Evolutionary conservation across 2,113 vertebrate species (phyloP).

Genomic region (Myxocyprinus asiaticus): DNA sequence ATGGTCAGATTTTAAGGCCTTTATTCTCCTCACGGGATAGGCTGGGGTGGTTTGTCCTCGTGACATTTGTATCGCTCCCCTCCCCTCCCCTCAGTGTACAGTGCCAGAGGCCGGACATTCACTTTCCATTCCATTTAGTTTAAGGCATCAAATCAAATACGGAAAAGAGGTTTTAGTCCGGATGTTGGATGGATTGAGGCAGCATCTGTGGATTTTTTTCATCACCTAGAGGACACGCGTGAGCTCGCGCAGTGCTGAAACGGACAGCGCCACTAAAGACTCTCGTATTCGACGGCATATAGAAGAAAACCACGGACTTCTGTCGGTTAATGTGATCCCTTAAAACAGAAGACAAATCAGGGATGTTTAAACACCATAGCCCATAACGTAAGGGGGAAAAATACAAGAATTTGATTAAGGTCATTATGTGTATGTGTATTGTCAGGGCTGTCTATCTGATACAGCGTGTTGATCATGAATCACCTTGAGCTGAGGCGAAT

Average conservation of each 20-base stretch:
- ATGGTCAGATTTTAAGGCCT: constrained; percentile 10
- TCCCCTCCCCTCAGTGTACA: background rate
- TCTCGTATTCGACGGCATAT: background rate
- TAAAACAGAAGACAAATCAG: background rate
- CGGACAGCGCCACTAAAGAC: constrained; percentile 53
- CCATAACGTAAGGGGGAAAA: background rate
- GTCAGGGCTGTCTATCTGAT: constrained; percentile 23
- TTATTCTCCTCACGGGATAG: constrained; percentile 38
- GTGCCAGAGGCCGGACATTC: constrained; percentile 16
- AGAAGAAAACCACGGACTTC: constrained; percentile 39
- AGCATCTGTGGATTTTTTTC: background rate
- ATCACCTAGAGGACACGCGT: constrained; percentile 28
- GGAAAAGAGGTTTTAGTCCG: constrained; percentile 2
- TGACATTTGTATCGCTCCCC: constrained; percentile 1
- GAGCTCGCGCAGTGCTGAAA: constrained; percentile 55
- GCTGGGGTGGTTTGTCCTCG: constrained; percentile 10
- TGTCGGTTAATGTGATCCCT: background rate
- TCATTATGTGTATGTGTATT: constrained; percentile 8
- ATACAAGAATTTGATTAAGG: background rate
- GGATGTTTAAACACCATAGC: too few relatives aligned
- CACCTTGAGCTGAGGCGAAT: constrained; percentile 66
- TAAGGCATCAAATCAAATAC: constrained; percentile 14
- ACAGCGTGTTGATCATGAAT: constrained; percentile 54
- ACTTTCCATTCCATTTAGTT: background rate
- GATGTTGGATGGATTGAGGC: constrained; percentile 25